A percentile compares a stretch with the other conserved stretches of the same genome.
These are phyloP conservation scores for Pampus argenteus DNA, from an alignment of 2,797 vertebrate genomes.

Conservation along the genomic window DNA sequence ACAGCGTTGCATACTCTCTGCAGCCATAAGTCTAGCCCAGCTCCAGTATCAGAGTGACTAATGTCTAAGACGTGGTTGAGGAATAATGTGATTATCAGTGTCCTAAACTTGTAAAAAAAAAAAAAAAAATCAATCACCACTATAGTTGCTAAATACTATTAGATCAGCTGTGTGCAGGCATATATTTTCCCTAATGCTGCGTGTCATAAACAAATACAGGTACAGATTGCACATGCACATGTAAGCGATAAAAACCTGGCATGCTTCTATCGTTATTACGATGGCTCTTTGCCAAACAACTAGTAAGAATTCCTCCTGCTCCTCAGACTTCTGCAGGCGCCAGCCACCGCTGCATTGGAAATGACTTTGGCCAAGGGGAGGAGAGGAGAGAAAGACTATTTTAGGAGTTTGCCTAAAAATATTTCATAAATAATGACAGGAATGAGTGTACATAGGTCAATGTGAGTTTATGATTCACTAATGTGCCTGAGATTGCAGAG, in stretches of 20 bases:
- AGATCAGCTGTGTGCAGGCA: conserved; percentile 36
- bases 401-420: conserved; percentile 78
- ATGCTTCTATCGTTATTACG: conserved; percentile 39
- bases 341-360: conserved; percentile 68
- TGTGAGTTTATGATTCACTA: conserved; percentile 65
- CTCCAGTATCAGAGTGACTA: conserved; percentile 45
- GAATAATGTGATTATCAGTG: conserved; percentile 50
- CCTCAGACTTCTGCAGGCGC: conserved; percentile 74
- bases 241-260: conserved; percentile 65
- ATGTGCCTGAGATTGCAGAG: conserved; percentile 52
- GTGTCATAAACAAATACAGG: conserved; percentile 50
- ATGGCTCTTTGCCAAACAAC: conserved; percentile 67
- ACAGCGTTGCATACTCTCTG: not conserved
- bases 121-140: conserved; percentile 10
- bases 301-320: conserved; percentile 69
- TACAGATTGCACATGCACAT: conserved; percentile 47
- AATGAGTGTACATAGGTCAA: conserved; percentile 68
- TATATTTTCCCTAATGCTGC: conserved; percentile 17
- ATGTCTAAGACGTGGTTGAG: conserved; percentile 30
- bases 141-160: conserved; percentile 27
- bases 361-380: conserved; percentile 67
- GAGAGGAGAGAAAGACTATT: conserved; percentile 67
- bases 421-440: conserved; percentile 80
- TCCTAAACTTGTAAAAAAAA: conserved; percentile 35
- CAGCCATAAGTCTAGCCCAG: conserved; percentile 26